Evolutionary conservation across 2,797 vertebrate species (phyloP).

Genomic region (Emys orbicularis): DNA sequence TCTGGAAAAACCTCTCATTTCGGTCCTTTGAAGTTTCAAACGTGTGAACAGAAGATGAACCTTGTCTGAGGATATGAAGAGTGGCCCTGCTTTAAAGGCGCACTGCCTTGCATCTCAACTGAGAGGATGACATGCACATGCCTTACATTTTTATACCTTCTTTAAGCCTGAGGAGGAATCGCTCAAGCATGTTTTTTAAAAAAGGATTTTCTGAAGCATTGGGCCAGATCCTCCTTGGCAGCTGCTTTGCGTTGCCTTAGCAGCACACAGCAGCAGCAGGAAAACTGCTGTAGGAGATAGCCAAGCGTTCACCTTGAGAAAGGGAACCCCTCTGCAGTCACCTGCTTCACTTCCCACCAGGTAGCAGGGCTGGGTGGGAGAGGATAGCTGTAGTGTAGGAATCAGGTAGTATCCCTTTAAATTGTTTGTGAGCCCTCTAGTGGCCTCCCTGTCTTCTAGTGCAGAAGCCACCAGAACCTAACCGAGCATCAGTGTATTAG

Average conservation of each 20-base stretch:
- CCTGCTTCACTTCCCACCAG: background rate
- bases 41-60: background rate
- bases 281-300: background rate
- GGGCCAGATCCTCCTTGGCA: background rate
- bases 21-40: constrained; percentile 71
- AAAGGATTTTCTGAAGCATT: background rate
- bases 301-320: too few relatives aligned
- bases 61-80: accelerated
- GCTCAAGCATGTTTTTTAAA: accelerated
- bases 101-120: background rate
- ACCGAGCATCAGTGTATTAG: background rate
- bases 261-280: background rate
- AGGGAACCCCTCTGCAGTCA: background rate
- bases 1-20: constrained; percentile 50
- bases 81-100: background rate
- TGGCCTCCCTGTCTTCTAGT: background rate
- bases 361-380: background rate
- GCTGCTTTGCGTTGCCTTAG: background rate
- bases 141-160: accelerated
- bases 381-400: background rate
- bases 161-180: accelerated
- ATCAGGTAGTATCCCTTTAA: background rate
- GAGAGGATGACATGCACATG: background rate
- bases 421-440: background rate
- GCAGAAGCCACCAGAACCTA: background rate